Evolutionary conservation across 2,113 vertebrate genomes (phyloP).

Genomic region (Hypanus sabinus): DNA sequence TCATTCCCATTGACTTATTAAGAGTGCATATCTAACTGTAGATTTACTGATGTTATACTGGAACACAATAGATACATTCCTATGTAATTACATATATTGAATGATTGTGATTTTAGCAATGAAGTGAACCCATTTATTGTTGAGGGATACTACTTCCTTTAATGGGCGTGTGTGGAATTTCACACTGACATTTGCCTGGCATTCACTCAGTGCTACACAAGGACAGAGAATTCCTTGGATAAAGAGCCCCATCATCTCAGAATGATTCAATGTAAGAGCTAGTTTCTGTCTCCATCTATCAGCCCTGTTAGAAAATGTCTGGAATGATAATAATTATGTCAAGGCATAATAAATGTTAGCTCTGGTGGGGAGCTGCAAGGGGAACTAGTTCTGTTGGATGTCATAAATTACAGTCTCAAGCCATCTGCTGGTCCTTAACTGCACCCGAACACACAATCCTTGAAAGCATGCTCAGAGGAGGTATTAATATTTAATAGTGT

Average conservation of each 20-base stretch:
- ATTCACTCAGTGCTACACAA: not conserved
- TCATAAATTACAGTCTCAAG: not conserved
- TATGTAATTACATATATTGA: not conserved
- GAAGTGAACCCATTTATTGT: not conserved
- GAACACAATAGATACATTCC: not conserved
- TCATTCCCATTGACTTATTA: not conserved
- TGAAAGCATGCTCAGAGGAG: not conserved
- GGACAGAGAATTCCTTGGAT: not conserved
- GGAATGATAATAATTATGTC: not conserved
- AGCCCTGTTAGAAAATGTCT: not conserved
- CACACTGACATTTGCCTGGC: not conserved
- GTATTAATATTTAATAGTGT: not conserved
- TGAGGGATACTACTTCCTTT: not conserved
- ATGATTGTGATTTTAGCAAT: not conserved
- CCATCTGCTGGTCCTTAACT: not conserved
- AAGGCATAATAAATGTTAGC: not conserved
- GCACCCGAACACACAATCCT: not conserved
- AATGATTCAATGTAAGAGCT: not conserved
- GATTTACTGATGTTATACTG: not conserved
- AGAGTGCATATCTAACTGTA: too few relatives aligned
- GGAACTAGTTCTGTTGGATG: not conserved
- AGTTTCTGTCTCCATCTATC: not conserved
- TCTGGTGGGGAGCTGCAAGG: not conserved
- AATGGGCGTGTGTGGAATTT: not conserved
- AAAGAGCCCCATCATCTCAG: not conserved